Percentiles rank a stretch among this genome's conserved stretches.
Evolutionary conservation across 2,113 vertebrate genomes (phyloP).

Genomic region (Progne subis): DNA sequence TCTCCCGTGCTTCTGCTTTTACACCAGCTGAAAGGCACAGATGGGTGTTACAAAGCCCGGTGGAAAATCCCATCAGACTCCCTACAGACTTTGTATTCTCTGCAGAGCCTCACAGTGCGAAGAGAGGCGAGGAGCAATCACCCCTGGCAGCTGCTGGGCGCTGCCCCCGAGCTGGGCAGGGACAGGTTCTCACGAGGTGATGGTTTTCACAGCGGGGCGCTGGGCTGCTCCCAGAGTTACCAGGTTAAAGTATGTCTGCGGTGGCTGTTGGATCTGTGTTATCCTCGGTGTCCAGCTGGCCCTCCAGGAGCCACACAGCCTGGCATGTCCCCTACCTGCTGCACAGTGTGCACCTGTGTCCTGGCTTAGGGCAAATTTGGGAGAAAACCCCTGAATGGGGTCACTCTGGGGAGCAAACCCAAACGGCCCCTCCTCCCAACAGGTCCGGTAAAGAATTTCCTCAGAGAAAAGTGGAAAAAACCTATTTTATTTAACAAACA

Average conservation of each 20-base stretch:
- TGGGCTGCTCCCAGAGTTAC: neutral
- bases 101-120: fast-evolving
- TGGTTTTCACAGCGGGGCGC: neutral
- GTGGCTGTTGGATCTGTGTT: neutral
- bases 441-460: too few species aligned
- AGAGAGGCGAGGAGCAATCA: neutral
- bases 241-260: neutral
- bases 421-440: too few species aligned
- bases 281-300: neutral
- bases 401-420: too few species aligned
- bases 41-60: neutral
- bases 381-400: too few species aligned
- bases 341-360: too few species aligned
- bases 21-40: neutral
- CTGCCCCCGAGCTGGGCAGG: neutral
- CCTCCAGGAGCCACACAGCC: neutral
- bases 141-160: neutral
- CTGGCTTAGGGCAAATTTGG: too few species aligned
- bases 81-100: neutral
- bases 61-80: neutral
- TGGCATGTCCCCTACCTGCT: neutral
- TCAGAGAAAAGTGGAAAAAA: too few species aligned
- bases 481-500: too few species aligned
- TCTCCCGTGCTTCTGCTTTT: neutral
- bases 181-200: neutral